Percentiles rank a stretch among this genome's conserved stretches.
Evolutionary conservation across 2,888 invertebrate species (phyloP).

Genomic region (Acleris sparsana): DNA sequence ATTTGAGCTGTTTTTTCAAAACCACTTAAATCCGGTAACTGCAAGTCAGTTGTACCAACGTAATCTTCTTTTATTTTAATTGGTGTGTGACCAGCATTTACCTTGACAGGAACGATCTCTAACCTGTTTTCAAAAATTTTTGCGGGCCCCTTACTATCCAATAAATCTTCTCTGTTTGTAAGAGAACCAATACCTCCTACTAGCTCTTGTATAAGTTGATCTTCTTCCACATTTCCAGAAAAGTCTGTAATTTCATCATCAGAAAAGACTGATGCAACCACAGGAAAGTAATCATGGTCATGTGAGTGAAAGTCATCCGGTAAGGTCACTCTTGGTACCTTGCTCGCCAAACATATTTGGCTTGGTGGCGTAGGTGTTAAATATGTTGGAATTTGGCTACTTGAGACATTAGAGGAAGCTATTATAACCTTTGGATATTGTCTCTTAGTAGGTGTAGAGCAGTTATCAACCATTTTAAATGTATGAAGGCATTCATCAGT

Average conservation of each 20-base stretch:
- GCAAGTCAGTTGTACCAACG: conserved; percentile 68
- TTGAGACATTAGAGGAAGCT: conserved; percentile 72
- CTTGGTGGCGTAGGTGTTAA: conserved; percentile 84
- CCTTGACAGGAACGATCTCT: conserved; percentile 75
- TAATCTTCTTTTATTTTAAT: conserved; percentile 68
- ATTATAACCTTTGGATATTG: conserved; percentile 79
- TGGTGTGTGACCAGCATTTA: conserved; percentile 58
- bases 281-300: conserved; percentile 60
- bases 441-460: conserved; percentile 51
- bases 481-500: conserved; percentile 50
- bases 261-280: conserved; percentile 70
- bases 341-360: conserved; percentile 60
- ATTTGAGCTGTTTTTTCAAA: conserved; percentile 74
- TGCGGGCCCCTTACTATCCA: conserved; percentile 76
- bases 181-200: conserved; percentile 76
- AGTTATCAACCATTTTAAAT: conserved; percentile 46
- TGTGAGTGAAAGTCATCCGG: conserved; percentile 75
- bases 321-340: conserved; percentile 78
- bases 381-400: conserved; percentile 82
- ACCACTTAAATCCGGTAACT: conserved; percentile 64
- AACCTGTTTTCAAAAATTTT: conserved; percentile 68
- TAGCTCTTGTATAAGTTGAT: conserved; percentile 72
- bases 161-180: conserved; percentile 59
- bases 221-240: conserved; percentile 64
- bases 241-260: conserved; percentile 64